Conservation (phyloP, 2,888 invertebrate species). For the Cetonia aurata region DNA sequence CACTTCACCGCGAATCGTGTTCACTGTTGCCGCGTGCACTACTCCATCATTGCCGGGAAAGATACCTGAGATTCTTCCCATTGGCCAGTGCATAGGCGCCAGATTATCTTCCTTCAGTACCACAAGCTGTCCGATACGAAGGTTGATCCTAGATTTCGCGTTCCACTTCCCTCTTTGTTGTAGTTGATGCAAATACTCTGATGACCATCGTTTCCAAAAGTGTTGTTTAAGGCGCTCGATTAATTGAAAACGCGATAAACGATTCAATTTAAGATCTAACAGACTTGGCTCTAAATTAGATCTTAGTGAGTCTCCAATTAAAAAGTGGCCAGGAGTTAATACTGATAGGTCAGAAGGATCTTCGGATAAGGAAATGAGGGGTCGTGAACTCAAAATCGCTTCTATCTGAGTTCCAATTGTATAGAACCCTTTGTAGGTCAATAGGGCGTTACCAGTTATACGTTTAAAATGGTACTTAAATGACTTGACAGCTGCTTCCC, state of each 20-base stretch:
- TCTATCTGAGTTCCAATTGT: background rate
- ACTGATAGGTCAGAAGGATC: background rate
- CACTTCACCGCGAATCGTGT: background rate
- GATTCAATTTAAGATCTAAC: background rate
- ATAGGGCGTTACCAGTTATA: background rate
- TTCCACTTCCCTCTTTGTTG: conserved; percentile 3
- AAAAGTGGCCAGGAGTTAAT: background rate
- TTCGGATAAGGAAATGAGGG: background rate
- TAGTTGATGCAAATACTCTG: background rate
- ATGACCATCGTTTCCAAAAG: conserved; percentile 6
- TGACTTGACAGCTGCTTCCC: no score
- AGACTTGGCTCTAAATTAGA: background rate
- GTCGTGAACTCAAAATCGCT: background rate
- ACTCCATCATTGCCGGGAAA: conserved; percentile 2
- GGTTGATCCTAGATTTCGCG: background rate
- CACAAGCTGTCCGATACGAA: background rate
- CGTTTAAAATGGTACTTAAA: conserved; percentile 5
- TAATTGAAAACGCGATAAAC: background rate
- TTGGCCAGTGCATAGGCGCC: background rate
- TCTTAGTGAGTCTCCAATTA: background rate
- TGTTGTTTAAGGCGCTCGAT: background rate
- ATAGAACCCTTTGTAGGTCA: background rate
- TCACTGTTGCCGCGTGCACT: background rate
- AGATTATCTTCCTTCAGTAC: background rate
- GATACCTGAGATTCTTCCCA: background rate